Base-by-base conservation (phyloP, 2,888 invertebrate species). In the Salticus scenicus region DNA sequence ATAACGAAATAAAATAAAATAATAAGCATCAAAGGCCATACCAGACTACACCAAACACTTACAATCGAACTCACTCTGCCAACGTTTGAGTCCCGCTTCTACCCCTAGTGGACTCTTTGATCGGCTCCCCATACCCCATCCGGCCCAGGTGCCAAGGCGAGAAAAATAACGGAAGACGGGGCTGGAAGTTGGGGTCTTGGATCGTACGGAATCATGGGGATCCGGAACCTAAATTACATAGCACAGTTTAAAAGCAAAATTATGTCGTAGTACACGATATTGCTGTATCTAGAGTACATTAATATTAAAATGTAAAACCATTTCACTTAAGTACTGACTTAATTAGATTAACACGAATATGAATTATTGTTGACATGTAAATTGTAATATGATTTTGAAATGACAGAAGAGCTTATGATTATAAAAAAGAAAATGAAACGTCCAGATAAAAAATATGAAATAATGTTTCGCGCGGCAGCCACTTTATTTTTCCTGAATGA, bases 61-160 rank as follows among this genome's bases (percentile, higher is more conserved):
- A 80, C 87, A 87, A 87, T 87, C 87, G 41, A 87, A 88, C 80
- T 89, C 89, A 88, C 89, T 89, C 86, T 89, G 89, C 89, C 89
- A 89, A 57, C 89, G 83, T 80, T 89, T 89, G 67, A 89, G 88
- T 17, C 85, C 88, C 28, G 89, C 88, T 7, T 87, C 88, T 2
- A 86, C 87, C 8, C 86, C 84, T 12, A 87, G 82, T 10, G 85
- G 96, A 24, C 81, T 88, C 70, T 88, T 89, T 47, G 86, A 86
- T 5, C 85, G 78, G 31, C 85, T 87, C n/a, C 87, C 77, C 80
- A 87, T 88, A 10, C 89, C 89, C 89, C 89, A 89, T 67, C 89
- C 89, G 31, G 88, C 86, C 89, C 89, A 89, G 42, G 87, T 87
- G 10, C 89, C 89, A 20, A 89, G 81, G 14, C 88, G 87, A 33